Base-by-base conservation (phyloP, 2,888 invertebrate genomes). In the Drosophila putrida region DNA sequence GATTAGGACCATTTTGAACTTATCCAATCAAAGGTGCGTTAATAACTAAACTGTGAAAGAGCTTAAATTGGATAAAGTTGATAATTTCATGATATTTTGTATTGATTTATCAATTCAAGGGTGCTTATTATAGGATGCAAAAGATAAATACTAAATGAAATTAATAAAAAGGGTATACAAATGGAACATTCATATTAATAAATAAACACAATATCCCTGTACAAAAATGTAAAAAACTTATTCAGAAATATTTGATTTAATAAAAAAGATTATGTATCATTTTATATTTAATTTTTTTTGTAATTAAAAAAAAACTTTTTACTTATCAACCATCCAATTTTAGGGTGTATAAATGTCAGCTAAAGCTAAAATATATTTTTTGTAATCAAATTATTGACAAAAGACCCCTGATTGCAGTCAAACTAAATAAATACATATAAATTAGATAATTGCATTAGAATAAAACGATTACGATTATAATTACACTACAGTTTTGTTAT, bases 1-100 rank as follows among this genome's bases (percentile, higher is more conserved):
- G 31, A 71, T 78, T 33, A 69, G 38, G 46, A 57, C 69, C 82
- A 82, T 82, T 35, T 59, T 47, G 71, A 71, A 67, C 59, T 60
- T 49, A 6, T 2, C 13, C 1, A 5, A 11, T 6, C 38, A 27
- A 57, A 28, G 1, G 35, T 15, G 13, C 10, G 9, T 20, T 20
- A 15, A 0, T 4, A 46, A 71, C 75, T 75, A 13, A 75, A 55
- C 36, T 28, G 20, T 4, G 41, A 20, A 46, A 31, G 13, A 11
- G 25, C 5, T 10, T 0, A 10, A 27, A 11, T 27, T 43, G 44
- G 20, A 10, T 50, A 50, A 35, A 49, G 11, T 27, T 41, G 15
- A 20, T 44, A 27, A 44, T 15, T 20, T n/a, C 10, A 35, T 33
- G 20, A 4, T 10, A n/a, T 43, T 33, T 33, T 35, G 15, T 11